Conservation (phyloP, 2,113 vertebrate genomes). For the Promerops cafer region DNA sequence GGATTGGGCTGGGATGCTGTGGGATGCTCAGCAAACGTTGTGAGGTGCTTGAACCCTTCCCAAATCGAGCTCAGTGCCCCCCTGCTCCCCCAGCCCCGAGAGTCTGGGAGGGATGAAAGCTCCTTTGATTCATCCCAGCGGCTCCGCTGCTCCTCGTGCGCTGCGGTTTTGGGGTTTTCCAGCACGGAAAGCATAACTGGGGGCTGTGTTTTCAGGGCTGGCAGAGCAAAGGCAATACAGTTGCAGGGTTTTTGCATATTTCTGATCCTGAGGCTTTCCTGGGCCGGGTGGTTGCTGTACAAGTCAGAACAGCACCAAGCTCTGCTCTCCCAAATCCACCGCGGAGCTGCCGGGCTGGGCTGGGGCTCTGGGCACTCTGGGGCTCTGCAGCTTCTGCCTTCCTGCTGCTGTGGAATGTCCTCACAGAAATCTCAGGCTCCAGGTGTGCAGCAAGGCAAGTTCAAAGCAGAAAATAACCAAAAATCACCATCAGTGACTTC, state of each 20-base stretch:
- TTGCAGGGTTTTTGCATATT: background rate
- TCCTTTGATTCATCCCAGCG: background rate
- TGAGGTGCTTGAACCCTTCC: background rate
- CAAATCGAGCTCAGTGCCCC: background rate
- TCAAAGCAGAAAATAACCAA: background rate
- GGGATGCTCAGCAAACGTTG: background rate
- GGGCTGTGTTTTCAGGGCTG: conserved; percentile 20
- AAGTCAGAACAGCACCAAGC: background rate
- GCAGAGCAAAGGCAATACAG: background rate
- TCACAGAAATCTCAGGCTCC: background rate
- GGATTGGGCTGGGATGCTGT: background rate
- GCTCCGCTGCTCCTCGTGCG: background rate
- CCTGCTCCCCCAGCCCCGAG: background rate
- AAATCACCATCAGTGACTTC: background rate
- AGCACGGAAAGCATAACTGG: background rate
- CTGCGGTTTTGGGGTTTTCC: conserved; percentile 56
- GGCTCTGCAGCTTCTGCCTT: background rate
- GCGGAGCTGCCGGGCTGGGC: background rate
- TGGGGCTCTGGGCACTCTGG: background rate
- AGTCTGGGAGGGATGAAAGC: background rate
- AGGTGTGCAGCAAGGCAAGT: background rate
- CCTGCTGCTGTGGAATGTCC: background rate
- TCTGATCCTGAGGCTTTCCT: background rate
- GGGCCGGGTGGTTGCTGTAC: background rate
- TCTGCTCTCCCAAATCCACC: background rate